Conservation (phyloP, 2,888 invertebrate species). For the Achlya flavicornis region DNA sequence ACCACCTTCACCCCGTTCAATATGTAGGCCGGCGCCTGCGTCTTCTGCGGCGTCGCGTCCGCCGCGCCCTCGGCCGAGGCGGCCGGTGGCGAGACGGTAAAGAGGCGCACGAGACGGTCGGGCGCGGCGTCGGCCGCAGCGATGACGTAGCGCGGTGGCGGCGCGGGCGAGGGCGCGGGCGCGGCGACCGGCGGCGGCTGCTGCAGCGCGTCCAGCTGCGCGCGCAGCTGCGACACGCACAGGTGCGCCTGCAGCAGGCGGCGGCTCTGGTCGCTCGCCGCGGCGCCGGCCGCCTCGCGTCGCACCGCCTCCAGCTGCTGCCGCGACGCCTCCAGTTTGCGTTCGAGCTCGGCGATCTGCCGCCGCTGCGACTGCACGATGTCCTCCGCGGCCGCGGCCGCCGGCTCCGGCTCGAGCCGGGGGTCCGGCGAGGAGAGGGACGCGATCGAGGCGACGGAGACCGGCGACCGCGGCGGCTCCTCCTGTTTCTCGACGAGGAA, state of each 20-base stretch:
- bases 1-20: conserved; percentile 85
- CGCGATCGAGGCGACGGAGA: conserved; percentile 63
- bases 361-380: conserved; percentile 91
- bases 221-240: conserved; percentile 79
- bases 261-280: conserved; percentile 74
- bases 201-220: conserved; percentile 86
- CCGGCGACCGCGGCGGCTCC: conserved; percentile 74
- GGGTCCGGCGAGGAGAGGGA: conserved; percentile 59
- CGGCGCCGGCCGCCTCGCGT: conserved; percentile 82
- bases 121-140: conserved; percentile 54
- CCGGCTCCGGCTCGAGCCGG: conserved; percentile 66
- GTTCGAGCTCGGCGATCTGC: conserved; percentile 93
- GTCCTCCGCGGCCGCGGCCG: too few species aligned
- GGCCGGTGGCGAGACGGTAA: conserved; percentile 60
- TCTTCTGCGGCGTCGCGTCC: conserved; percentile 47
- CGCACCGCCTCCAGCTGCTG: conserved; percentile 89
- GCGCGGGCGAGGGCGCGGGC: conserved; percentile 67
- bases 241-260: conserved; percentile 86
- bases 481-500: conserved; percentile 83
- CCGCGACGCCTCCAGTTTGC: conserved; percentile 91
- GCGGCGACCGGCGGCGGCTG: conserved; percentile 59
- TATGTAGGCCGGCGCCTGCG: conserved; percentile 82
- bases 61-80: conserved; percentile 32
- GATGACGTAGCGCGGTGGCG: conserved; percentile 52
- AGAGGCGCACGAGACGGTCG: conserved; percentile 61